phyloP scores from a whole-genome alignment of 2,797 vertebrate genomes.

The Nasua narica region DNA sequence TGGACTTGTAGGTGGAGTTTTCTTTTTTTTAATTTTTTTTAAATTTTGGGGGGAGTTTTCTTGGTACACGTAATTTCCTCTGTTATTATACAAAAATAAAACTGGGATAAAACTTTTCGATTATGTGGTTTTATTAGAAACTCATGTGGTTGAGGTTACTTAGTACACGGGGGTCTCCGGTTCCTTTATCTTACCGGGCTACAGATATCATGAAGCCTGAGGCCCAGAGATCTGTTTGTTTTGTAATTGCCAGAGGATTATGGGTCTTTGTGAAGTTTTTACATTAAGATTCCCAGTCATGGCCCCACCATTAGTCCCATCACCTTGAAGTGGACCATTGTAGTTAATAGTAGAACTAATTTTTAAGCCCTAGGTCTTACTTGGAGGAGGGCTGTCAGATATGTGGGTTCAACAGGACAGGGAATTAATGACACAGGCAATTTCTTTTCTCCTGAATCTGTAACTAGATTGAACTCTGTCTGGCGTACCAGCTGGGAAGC shows the following conservation, averaged over 20 bases:
- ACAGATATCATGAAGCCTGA: background rate
- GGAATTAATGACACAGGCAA: constrained; percentile 5
- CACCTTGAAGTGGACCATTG: background rate
- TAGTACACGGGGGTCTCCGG: background rate
- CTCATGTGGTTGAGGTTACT: background rate
- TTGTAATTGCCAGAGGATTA: constrained; percentile 9
- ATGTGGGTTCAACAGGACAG: background rate
- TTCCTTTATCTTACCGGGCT: background rate
- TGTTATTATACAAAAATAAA: constrained; percentile 19
- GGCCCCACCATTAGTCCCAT: background rate
- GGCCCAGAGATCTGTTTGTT: background rate
- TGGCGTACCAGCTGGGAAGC: constrained; percentile 65
- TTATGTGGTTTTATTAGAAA: constrained; percentile 22
- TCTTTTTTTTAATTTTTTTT: no score
- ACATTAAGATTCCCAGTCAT: background rate
- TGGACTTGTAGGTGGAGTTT: background rate
- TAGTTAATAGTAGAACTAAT: background rate
- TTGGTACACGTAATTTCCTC: background rate
- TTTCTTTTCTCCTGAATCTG: constrained; percentile 26
- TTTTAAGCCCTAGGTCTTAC: background rate
- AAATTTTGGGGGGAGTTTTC: no score
- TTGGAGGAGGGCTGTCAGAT: background rate
- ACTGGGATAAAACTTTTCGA: background rate
- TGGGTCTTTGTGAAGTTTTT: constrained; percentile 18
- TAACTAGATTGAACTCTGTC: constrained; percentile 46